phyloP scores from a whole-genome alignment of 1,140 invertebrate species.

The Bathynomus jamesi region DNA sequence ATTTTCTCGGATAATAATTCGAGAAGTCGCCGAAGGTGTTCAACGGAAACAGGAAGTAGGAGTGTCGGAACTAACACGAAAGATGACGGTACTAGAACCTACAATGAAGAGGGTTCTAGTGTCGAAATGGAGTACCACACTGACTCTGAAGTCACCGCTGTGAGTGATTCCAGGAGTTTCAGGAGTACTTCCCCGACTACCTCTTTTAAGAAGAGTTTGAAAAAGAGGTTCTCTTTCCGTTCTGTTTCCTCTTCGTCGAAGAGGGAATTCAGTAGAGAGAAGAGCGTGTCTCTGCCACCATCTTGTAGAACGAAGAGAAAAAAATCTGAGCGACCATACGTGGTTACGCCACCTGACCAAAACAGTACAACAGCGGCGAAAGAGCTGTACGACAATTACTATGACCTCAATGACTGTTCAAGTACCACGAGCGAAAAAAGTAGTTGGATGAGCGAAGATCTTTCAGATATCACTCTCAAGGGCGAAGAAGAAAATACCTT shows the following conservation, averaged over 20 bases:
- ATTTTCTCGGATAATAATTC: background rate
- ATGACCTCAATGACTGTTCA: background rate
- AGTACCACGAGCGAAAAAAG: background rate
- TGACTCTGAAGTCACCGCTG: background rate
- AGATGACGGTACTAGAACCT: background rate
- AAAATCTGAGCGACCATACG: background rate
- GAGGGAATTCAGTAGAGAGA: background rate
- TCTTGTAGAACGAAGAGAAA: background rate
- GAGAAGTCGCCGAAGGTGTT: background rate
- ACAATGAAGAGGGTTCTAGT: background rate
- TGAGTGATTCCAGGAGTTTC: background rate
- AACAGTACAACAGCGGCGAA: too few relatives aligned
- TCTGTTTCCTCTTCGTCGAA: background rate
- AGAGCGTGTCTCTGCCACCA: background rate
- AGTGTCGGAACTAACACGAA: background rate
- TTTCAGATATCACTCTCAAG: background rate
- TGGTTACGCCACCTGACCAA: background rate
- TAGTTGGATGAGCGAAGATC: background rate
- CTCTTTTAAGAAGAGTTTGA: background rate
- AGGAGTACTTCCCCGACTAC: background rate
- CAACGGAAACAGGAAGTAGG: background rate
- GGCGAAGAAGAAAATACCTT: background rate
- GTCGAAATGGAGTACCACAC: background rate
- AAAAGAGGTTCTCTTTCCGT: background rate
- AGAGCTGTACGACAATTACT: background rate